phyloP scores from a whole-genome alignment of 2,113 vertebrate genomes.

The Clupea harengus region DNA sequence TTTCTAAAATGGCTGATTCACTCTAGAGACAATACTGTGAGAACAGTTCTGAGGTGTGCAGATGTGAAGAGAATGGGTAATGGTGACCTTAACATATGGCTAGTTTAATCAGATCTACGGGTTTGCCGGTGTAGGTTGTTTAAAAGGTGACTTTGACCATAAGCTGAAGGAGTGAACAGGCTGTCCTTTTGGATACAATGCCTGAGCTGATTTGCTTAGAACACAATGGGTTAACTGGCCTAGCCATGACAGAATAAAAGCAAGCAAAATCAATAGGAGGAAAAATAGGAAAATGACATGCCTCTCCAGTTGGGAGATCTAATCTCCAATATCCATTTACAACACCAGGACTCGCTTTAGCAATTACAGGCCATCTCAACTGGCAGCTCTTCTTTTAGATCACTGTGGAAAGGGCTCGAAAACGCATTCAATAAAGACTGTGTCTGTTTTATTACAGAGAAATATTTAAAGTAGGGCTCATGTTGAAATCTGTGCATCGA shows the following conservation, averaged over 20 bases:
- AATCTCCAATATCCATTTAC: conserved; percentile 79
- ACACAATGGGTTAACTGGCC: conserved; percentile 62
- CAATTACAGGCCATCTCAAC: conserved; percentile 52
- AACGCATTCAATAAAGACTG: conserved; percentile 49
- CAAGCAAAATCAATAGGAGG: conserved; percentile 75
- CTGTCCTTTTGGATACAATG: not conserved
- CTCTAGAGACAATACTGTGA: not conserved
- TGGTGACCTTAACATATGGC: not conserved
- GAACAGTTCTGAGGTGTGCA: not conserved
- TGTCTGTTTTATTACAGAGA: conserved; percentile 34
- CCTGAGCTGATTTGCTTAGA: conserved; percentile 45
- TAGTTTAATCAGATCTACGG: not conserved
- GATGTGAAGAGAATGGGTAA: not conserved
- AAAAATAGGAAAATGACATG: conserved; percentile 78
- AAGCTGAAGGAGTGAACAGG: not conserved
- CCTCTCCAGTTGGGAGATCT: conserved; percentile 76
- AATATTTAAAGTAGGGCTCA: conserved; percentile 37
- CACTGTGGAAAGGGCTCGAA: conserved; percentile 44
- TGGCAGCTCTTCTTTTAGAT: conserved; percentile 46
- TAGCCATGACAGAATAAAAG: conserved; percentile 71
- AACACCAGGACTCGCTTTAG: conserved; percentile 66
- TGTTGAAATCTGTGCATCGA: conserved; percentile 51
- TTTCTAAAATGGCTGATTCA: not conserved
- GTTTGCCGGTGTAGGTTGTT: not conserved
- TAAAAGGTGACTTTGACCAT: not conserved